phyloP scores from a whole-genome alignment of 2,113 vertebrate species.

The Hippocampus mohnikei region DNA sequence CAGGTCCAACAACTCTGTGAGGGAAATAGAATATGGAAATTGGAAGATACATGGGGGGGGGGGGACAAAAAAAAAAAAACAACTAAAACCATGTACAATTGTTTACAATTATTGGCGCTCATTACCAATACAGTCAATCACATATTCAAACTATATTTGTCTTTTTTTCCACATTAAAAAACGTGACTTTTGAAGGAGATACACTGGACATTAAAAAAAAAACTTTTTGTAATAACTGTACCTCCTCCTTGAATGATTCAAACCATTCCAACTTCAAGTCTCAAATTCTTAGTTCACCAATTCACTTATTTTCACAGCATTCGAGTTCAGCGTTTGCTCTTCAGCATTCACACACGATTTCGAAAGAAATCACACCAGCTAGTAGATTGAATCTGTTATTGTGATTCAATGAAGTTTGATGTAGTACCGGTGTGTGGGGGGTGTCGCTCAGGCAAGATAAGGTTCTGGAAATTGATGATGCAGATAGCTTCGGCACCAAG shows the following conservation, averaged over 20 bases:
- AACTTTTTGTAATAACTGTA: too few species aligned
- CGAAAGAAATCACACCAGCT: neutral
- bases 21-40: conserved; percentile 10
- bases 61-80: too few species aligned
- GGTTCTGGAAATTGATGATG: conserved; percentile 95
- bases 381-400: neutral
- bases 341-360: neutral
- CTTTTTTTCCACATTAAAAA: too few species aligned
- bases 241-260: too few species aligned
- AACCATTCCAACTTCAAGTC: too few species aligned
- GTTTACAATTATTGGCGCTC: neutral
- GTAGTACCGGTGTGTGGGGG: conserved; percentile 91
- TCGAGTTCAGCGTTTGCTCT: too few species aligned
- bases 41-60: neutral
- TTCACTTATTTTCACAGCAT: too few species aligned
- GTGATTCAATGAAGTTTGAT: neutral
- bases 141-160: neutral
- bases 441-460: conserved; percentile 94
- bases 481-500: conserved; percentile 92
- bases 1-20: conserved; percentile 91
- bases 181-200: too few species aligned
- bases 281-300: too few species aligned
- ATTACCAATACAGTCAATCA: neutral
- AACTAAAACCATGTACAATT: neutral
- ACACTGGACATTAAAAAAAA: too few species aligned